Evolutionary conservation across 1,140 invertebrate species (phyloP), one percentile per base, ranked within the genome.

Genomic region (Papilio helenus): DNA sequence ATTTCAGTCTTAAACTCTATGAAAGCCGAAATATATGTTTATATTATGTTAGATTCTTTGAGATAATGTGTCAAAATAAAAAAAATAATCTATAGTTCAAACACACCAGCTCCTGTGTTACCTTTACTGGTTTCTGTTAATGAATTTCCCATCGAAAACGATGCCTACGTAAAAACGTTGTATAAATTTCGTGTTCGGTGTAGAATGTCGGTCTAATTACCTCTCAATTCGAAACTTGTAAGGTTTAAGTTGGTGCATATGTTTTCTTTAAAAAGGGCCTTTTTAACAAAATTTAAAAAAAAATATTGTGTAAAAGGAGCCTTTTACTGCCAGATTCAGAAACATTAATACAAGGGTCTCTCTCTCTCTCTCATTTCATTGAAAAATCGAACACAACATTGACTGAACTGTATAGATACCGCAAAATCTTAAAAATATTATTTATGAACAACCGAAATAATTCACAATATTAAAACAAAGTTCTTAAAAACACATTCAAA

Each of bases 151-250:
- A 29, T 68, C 29, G 14, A 23, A 34, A 46, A 39, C 34, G 58
- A 26, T 61, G 61, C 61, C 18, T 34, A 68, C 14, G 61, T 68
- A 29, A 68, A 18, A 68, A 68, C 12, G 3, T 26, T 29, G 61
- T 68, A 29, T 68, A 61, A 61, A 61, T 68, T 68, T 68, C 61
- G 26, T 68, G 61, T 68, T 16, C 14, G 26, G 61, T 68, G 61
- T 68, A 68, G 26, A 29, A 34, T 68, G 26, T 68, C 61, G 26
- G 0, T 68, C 3, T 68, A 68, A 68, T 68, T 68, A 26, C 58
- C 58, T 10, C 10, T 61, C 58, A 61, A 16, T 68, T 68, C 4
- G 61, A 18, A 68, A 68, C 61, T 68, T 68, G 14, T 68, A 68
- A 68, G 61, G 61, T 68, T 68, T 68, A 16, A 68, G 14, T n/a